A percentile compares a stretch with the other conserved stretches of the same genome.
Conservation (phyloP, 2,113 vertebrate species). For the Neodontobutis hainanensis region DNA sequence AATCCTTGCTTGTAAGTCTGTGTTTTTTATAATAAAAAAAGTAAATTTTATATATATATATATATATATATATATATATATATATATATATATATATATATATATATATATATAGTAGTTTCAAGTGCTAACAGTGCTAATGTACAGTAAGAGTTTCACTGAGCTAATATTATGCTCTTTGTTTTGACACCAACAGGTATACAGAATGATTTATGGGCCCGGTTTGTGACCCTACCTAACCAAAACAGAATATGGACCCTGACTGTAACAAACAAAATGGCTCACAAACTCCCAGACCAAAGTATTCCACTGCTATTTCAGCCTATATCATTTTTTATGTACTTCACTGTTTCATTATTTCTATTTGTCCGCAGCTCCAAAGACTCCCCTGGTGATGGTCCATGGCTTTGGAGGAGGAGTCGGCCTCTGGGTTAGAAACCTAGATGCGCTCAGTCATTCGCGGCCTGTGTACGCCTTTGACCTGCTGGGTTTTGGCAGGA, state of each 20-base stretch:
- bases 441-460: constrained; percentile 80
- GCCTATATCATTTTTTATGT: constrained; percentile 12
- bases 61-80: not conserved
- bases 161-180: not conserved
- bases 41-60: not conserved
- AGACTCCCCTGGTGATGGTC: constrained; percentile 89
- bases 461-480: constrained; percentile 84
- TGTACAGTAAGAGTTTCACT: not conserved
- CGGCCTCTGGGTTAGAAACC: constrained; percentile 89
- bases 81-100: not conserved
- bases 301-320: constrained; percentile 31
- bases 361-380: constrained; percentile 46
- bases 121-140: too few relatives aligned
- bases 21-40: not conserved
- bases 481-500: constrained; percentile 89
- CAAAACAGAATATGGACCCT: constrained; percentile 89
- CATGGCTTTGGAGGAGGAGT: constrained; percentile 91
- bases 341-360: not conserved
- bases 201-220: constrained; percentile 85
- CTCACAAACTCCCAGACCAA: constrained; percentile 45
- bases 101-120: not conserved
- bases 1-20: constrained; percentile 86
- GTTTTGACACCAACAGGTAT: constrained; percentile 75
- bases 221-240: constrained; percentile 86
- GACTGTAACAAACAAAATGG: constrained; percentile 76